Evolutionary conservation across 2,888 invertebrate genomes (phyloP).

Genomic region (Creontiades dilutus): DNA sequence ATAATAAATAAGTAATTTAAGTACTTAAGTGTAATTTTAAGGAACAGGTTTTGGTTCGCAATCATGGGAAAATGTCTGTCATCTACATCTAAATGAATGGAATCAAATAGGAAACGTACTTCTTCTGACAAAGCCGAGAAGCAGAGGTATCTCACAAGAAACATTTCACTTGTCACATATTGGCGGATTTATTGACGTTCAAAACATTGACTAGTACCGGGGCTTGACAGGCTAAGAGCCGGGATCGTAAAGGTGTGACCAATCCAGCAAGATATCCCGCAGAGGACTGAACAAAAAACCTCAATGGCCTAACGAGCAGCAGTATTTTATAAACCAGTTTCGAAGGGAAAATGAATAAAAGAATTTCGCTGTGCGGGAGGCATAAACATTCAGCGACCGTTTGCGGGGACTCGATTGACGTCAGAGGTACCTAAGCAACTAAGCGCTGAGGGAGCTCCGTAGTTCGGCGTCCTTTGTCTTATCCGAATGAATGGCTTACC

Average conservation of each 20-base stretch:
- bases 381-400: slow-evolving; percentile 21
- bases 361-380: slow-evolving; percentile 25
- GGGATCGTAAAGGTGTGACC: neutral
- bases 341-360: slow-evolving; percentile 54
- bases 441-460: slow-evolving; percentile 13
- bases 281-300: slow-evolving; percentile 34
- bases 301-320: slow-evolving; percentile 35
- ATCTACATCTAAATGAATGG: neutral
- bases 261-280: slow-evolving; percentile 37
- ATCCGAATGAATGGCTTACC: slow-evolving; percentile 8
- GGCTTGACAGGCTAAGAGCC: neutral
- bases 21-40: too few species aligned
- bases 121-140: slow-evolving; percentile 1
- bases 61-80: neutral
- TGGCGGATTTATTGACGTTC: neutral
- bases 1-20: too few species aligned
- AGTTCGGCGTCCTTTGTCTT: slow-evolving; percentile 27
- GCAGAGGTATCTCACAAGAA: slow-evolving; percentile 45
- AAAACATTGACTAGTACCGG: neutral
- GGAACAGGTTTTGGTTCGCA: neutral
- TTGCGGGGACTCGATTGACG: slow-evolving; percentile 54
- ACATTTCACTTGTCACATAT: slow-evolving; percentile 33
- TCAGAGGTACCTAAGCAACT: slow-evolving; percentile 43
- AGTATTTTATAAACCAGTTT: slow-evolving; percentile 56
- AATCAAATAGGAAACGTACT: neutral